Evolutionary conservation across 2,888 invertebrate genomes (phyloP).

Genomic region (Synergus laeviventris): DNA sequence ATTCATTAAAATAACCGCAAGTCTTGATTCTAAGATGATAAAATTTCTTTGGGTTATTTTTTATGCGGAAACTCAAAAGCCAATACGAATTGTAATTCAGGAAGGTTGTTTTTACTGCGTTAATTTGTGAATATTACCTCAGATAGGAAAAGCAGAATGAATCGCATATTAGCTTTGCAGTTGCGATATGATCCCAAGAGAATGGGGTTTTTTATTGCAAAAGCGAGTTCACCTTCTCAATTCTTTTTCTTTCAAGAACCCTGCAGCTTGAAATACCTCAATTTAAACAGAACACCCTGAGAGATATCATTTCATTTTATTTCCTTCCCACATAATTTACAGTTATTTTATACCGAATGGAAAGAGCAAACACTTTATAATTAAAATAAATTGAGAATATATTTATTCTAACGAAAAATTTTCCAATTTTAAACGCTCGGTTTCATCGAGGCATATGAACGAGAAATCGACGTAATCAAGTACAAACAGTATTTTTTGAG

Average conservation of each 20-base stretch:
- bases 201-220: constrained; percentile 11
- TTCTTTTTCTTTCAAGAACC: background rate
- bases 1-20: too few species aligned
- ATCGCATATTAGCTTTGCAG: constrained; percentile 29
- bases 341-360: background rate
- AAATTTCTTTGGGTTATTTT: background rate
- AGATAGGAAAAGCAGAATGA: constrained; percentile 23
- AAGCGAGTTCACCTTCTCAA: background rate
- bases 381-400: background rate
- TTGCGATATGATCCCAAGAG: constrained; percentile 3
- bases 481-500: background rate
- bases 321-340: background rate
- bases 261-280: constrained; percentile 16
- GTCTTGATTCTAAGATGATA: background rate
- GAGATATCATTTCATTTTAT: constrained; percentile 17
- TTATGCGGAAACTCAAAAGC: background rate
- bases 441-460: background rate
- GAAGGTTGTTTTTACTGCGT: background rate
- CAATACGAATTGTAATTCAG: background rate
- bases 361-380: background rate
- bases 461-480: background rate
- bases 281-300: constrained; percentile 2
- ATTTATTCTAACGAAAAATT: background rate
- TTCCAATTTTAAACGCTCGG: background rate
- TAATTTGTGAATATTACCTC: constrained; percentile 33